Conservation (phyloP, 2,888 invertebrate species). For the Eulithis prunata region DNA sequence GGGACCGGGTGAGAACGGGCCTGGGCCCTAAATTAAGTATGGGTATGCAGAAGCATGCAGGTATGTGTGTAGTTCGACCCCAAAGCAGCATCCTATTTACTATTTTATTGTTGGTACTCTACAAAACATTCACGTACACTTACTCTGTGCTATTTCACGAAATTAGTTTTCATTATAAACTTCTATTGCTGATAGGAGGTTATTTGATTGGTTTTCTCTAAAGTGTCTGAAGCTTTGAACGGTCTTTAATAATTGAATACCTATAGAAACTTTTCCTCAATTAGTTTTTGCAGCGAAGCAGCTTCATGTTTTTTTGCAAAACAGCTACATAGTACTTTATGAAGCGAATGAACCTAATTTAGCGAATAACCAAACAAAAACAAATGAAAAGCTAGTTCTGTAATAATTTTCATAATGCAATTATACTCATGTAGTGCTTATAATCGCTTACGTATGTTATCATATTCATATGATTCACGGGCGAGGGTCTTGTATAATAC, state of each 20-base stretch:
- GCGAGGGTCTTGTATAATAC: slow-evolving; percentile 19
- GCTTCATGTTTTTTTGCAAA: too few species aligned
- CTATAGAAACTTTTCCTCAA: slow-evolving; percentile 25
- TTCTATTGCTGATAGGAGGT: slow-evolving; percentile 28
- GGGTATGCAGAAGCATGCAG: too few species aligned
- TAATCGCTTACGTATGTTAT: slow-evolving; percentile 60
- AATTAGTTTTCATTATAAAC: slow-evolving; percentile 42
- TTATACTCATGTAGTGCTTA: slow-evolving; percentile 56
- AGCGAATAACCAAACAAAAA: too few species aligned
- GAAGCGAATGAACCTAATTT: too few species aligned
- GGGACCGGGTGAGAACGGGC: too few species aligned
- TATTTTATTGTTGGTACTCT: slow-evolving; percentile 57
- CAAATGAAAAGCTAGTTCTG: too few species aligned
- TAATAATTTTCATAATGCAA: too few species aligned
- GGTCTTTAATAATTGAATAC: background rate
- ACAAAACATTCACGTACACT: slow-evolving; percentile 35
- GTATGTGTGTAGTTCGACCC: slow-evolving; percentile 4
- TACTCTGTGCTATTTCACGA: slow-evolving; percentile 36
- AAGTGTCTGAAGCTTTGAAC: slow-evolving; percentile 29
- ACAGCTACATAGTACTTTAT: too few species aligned
- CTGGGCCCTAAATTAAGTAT: too few species aligned
- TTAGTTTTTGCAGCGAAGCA: slow-evolving; percentile 20
- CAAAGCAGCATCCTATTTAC: slow-evolving; percentile 54
- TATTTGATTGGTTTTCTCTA: slow-evolving; percentile 30
- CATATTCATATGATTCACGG: slow-evolving; percentile 50